These are phyloP conservation scores for Baryphthengus martii DNA, from an alignment of 2,113 vertebrate species.

Conservation along the genomic window DNA sequence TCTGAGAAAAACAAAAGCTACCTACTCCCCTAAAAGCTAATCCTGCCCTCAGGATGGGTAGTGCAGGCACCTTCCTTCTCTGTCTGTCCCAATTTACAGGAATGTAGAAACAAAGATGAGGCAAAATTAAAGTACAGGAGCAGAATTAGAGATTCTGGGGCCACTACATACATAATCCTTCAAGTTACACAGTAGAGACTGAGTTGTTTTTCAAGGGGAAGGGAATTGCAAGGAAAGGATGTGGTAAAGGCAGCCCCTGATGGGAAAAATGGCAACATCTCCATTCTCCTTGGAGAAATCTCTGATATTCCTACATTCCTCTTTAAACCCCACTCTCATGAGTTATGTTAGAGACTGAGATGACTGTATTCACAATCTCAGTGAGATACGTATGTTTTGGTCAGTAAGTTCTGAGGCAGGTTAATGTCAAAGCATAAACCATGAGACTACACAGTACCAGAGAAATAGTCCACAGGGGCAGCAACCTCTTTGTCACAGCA, in stretches of 20 bases:
- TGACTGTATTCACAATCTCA: neutral
- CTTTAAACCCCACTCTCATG: neutral
- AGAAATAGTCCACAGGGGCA: neutral
- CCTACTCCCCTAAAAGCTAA: too few relatives aligned
- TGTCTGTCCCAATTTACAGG: neutral
- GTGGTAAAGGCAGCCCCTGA: neutral
- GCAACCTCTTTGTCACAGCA: neutral
- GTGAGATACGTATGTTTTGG: neutral
- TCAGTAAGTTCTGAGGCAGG: neutral
- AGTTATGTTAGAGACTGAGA: neutral
- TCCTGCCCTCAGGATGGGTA: neutral
- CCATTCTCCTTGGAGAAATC: neutral
- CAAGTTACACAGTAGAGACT: too few relatives aligned
- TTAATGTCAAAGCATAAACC: neutral
- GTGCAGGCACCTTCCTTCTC: neutral
- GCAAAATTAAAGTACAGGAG: neutral
- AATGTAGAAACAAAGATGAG: neutral
- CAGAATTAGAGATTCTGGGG: neutral
- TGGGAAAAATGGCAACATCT: neutral
- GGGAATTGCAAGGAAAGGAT: neutral
- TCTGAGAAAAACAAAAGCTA: neutral
- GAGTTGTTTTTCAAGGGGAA: neutral
- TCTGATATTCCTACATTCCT: neutral
- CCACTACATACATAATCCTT: accelerated
- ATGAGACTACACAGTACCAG: neutral